A percentile compares a stretch with the other conserved stretches of the same genome.
Evolutionary conservation across 2,797 vertebrate species (phyloP).

Genomic region (Hapalemur alaotrensis): DNA sequence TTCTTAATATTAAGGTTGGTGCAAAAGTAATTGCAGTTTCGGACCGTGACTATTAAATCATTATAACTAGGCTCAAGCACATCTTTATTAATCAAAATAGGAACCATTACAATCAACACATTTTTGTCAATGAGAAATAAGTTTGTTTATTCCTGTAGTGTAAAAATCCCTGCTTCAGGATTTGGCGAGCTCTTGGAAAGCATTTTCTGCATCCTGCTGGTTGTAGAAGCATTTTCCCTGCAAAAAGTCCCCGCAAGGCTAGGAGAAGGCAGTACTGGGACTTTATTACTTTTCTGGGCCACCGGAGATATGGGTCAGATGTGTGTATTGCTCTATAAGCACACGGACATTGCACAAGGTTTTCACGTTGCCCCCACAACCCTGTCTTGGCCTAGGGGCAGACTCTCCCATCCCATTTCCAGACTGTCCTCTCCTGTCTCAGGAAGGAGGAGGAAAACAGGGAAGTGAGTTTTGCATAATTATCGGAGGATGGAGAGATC

Average conservation of each 20-base stretch:
- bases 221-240: no score
- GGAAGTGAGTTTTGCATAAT: not conserved
- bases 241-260: no score
- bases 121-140: no score
- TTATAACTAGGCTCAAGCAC: no score
- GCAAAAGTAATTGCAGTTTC: no score
- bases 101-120: no score
- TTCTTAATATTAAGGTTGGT: not conserved
- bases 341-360: not conserved
- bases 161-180: no score
- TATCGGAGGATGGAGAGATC: not conserved
- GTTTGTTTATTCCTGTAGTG: no score
- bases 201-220: no score
- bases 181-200: no score
- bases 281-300: not conserved
- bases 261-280: not conserved
- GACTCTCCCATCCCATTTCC: not conserved
- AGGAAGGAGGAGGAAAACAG: not conserved
- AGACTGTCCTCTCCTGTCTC: not conserved
- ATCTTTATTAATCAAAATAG: no score
- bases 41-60: no score
- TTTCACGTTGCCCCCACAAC: not conserved
- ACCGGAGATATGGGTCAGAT: not conserved
- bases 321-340: fast-evolving
- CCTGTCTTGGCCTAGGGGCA: not conserved